phyloP scores from a whole-genome alignment of 1,140 invertebrate species.

The Parapsyche elsis region DNA sequence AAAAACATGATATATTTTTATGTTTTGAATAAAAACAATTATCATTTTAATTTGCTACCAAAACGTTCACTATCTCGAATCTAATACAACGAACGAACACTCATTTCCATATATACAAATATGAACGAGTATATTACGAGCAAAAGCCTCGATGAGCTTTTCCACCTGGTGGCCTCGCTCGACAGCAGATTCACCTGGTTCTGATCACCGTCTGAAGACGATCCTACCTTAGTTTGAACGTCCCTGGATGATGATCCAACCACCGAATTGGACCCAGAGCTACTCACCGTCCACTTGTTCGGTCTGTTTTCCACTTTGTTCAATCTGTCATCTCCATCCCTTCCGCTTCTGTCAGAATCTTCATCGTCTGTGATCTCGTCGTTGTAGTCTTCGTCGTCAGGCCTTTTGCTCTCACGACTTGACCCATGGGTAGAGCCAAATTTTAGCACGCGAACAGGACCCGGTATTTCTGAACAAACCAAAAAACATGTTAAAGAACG shows the following conservation, averaged over 20 bases:
- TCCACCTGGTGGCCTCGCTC: not conserved
- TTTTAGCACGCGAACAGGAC: constrained; percentile 10
- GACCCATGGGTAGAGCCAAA: not conserved
- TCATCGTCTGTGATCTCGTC: constrained; percentile 41
- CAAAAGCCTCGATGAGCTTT: not conserved
- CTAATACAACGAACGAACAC: not conserved
- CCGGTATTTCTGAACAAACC: constrained; percentile 50
- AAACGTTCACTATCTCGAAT: not conserved
- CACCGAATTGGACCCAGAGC: constrained; percentile 48
- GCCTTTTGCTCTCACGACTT: constrained; percentile 21
- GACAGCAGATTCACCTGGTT: constrained; percentile 14
- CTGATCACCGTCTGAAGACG: constrained; percentile 30
- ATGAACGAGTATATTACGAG: not conserved
- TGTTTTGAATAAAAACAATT: not conserved
- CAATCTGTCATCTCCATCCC: constrained; percentile 18
- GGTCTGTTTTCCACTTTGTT: constrained; percentile 48
- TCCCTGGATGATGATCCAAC: constrained; percentile 36
- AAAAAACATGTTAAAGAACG: not conserved
- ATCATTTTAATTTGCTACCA: not conserved
- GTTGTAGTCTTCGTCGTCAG: constrained; percentile 49
- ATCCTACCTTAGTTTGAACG: constrained; percentile 36
- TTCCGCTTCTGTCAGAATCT: constrained; percentile 6
- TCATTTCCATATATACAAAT: too few relatives aligned
- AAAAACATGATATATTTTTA: not conserved
- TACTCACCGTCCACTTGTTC: constrained; percentile 48